Base-by-base conservation (phyloP, 2,113 vertebrate species). In the Spheniscus mendiculus region DNA sequence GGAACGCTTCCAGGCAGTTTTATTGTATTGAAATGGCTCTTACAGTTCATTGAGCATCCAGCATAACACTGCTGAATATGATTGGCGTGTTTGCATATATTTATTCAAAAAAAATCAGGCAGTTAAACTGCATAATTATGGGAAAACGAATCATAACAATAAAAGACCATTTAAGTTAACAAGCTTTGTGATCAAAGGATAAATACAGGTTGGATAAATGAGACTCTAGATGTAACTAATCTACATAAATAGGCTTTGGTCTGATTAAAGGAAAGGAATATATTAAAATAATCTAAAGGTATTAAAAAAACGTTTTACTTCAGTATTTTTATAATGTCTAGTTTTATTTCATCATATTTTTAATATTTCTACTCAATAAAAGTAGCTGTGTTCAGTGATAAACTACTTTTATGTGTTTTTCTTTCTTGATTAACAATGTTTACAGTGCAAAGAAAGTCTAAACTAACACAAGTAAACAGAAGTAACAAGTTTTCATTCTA, bases 21-120 rank as follows among this genome's bases (percentile, higher is more conserved):
- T 98, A 98, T 98, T 98, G 97, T 98, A 98, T 98, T 98, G 97
- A 99, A 99, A 99, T 98, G 97, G 93, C 97, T 98, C 98, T 98
- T 98, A 97, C 98, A 98, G 98, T 98, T 98, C 98, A 98, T 95
- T 98, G 98, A 98, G 81, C 97, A 98, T 97, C 98, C 95, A 98
- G 97, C 97, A 98, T 97, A 98, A 98, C 98, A 98, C 65, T 95
- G 66, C 95, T 98, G 98, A 98, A 98, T 98, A 98, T 98, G 97
- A 98, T 97, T 98, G 98, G 98, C 95, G 82, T 86, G 71, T 97
- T 98, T 98, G 96, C 94, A 97, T 97, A 95, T 98, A 98, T 98
- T 98, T 98, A 97, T 98, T 98, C 42, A 38, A 94, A 82, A 79
- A 97, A 98, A 98, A 95, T 93, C 97, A 96, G 82, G 69, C 79